Percentiles rank a stretch among this genome's conserved stretches.
Evolutionary conservation across 2,888 invertebrate species (phyloP).

Genomic region (Oxyscelio sp.): DNA sequence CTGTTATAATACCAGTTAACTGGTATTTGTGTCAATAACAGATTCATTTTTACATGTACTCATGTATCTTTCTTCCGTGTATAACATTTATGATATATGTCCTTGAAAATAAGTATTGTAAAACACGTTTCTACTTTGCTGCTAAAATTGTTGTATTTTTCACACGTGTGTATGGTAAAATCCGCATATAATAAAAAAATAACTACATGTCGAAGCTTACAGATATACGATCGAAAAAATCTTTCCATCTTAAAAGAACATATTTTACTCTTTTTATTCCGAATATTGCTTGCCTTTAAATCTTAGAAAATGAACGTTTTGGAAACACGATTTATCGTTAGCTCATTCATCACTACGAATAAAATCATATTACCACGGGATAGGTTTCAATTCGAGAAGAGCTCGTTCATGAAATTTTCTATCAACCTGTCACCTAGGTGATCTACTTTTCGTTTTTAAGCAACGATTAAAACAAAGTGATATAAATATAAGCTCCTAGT

Average conservation of each 20-base stretch:
- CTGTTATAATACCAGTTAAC: no score
- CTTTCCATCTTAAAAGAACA: conserved; percentile 11
- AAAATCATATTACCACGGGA: conserved; percentile 50
- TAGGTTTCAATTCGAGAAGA: conserved; percentile 39
- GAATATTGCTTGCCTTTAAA: conserved; percentile 21
- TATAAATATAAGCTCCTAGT: conserved; percentile 24
- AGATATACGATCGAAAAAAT: no score
- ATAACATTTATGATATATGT: no score
- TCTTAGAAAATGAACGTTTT: conserved; percentile 27
- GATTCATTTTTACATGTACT: no score
- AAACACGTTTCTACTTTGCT: no score
- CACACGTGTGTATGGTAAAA: no score
- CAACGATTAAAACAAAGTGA: conserved; percentile 40
- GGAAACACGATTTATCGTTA: conserved; percentile 30
- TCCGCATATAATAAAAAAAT: no score
- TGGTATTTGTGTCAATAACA: no score
- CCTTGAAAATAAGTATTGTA: no score
- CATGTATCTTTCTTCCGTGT: no score
- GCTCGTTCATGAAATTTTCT: conserved; percentile 41
- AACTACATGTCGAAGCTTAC: no score
- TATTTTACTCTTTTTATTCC: conserved; percentile 19
- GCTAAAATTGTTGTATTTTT: no score
- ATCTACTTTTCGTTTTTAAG: conserved; percentile 33
- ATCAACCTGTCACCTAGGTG: conserved; percentile 43
- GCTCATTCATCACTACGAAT: conserved; percentile 49